phyloP scores from a whole-genome alignment of 2,888 invertebrate genomes.

The Drosophila kanekoi region DNA sequence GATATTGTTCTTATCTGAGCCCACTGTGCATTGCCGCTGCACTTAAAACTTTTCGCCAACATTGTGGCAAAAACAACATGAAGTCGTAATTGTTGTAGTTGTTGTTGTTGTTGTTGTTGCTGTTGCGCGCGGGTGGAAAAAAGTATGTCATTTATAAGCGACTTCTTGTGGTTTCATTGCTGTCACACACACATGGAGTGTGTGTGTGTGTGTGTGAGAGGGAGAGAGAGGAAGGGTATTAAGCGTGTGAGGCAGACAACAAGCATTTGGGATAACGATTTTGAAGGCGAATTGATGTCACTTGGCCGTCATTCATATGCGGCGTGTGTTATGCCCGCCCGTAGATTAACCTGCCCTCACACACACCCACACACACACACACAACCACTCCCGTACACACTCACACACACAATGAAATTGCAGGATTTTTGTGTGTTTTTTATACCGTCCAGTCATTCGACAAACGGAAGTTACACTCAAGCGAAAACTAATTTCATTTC shows the following conservation, averaged over 20 bases:
- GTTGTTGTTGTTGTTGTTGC: conserved; percentile 16
- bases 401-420: conserved; percentile 38
- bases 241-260: conserved; percentile 10
- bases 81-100: conserved; percentile 49
- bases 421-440: conserved; percentile 26
- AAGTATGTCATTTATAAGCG: conserved; percentile 55
- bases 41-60: conserved; percentile 57
- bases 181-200: conserved; percentile 19
- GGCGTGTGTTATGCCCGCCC: conserved; percentile 33
- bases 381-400: not conserved
- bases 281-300: conserved; percentile 70
- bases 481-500: conserved; percentile 75
- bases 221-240: not conserved
- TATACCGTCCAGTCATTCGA: conserved; percentile 63
- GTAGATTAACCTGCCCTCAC: conserved; percentile 53
- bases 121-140: conserved; percentile 24
- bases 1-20: not conserved
- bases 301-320: conserved; percentile 62
- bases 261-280: conserved; percentile 40
- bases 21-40: conserved; percentile 56
- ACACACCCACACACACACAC: conserved; percentile 20
- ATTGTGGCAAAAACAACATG: conserved; percentile 53
- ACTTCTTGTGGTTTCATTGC: conserved; percentile 54
- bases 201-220: not conserved
- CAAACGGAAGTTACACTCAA: conserved; percentile 69